Conservation (phyloP, 2,113 vertebrate genomes). For the Castor canadensis region DNA sequence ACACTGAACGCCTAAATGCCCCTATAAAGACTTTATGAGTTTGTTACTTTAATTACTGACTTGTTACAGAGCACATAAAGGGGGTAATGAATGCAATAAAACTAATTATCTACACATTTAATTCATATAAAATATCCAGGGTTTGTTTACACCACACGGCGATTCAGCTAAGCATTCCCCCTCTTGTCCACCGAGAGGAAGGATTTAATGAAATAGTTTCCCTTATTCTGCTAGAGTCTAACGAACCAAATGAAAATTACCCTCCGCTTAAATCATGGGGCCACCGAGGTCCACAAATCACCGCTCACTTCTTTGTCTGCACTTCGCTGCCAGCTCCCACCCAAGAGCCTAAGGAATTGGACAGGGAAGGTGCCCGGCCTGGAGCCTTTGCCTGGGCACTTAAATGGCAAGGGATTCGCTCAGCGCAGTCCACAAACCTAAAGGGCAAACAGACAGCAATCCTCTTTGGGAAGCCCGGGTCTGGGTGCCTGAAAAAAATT, state of each 20-base stretch:
- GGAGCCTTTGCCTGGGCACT: background rate
- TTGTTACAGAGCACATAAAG: slow-evolving; percentile 93
- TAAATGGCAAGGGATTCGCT: background rate
- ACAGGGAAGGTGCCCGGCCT: background rate
- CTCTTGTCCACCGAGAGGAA: slow-evolving; percentile 82
- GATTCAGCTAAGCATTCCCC: slow-evolving; percentile 71
- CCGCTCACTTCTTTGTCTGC: background rate
- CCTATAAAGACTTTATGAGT: slow-evolving; percentile 91
- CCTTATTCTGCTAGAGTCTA: slow-evolving; percentile 66
- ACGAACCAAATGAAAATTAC: slow-evolving; percentile 80
- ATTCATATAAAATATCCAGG: slow-evolving; percentile 89
- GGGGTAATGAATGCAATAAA: slow-evolving; percentile 96
- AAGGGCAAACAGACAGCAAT: background rate
- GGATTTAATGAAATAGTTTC: slow-evolving; percentile 82
- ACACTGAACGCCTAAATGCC: slow-evolving; percentile 88
- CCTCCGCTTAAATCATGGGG: slow-evolving; percentile 70
- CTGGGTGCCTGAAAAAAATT: background rate
- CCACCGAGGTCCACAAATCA: slow-evolving; percentile 63
- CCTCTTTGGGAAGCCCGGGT: background rate
- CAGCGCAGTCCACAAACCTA: background rate
- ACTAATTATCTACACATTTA: slow-evolving; percentile 93
- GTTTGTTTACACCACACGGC: slow-evolving; percentile 82
- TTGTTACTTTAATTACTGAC: slow-evolving; percentile 96
- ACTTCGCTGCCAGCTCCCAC: slow-evolving; percentile 22
- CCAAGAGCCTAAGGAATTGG: slow-evolving; percentile 33